Evolutionary conservation across 92 coral and sea anemone species (phyloP), one percentile per base, ranked within the genome.

Genomic region (Galaxea fascicularis): DNA sequence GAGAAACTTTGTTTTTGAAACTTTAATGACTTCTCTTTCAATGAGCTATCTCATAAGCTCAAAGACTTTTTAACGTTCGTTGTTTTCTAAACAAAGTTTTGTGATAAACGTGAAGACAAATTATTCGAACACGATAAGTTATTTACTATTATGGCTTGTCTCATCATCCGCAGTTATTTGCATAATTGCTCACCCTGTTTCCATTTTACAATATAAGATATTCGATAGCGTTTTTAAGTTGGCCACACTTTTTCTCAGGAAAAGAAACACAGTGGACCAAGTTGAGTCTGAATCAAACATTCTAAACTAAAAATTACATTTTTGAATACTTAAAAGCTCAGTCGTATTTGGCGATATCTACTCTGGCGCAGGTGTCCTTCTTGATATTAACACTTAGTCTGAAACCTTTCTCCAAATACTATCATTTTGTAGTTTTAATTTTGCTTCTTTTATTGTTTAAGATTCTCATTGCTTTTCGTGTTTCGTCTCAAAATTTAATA

Each of bases 51-150:
- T 82, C 86, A 82, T 79, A 27, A 49, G 66, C 72, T 79, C 75
- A 79, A 79, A 66, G 74, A 58, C 84, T 66, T 79, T 78, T 53
- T 66, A 71, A 58, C 41, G 68, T 39, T 26, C 75, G 63, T 71
- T 49, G 86, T 89, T 78, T 89, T 59, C 75, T 31, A 89, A 89
- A 84, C 92, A 89, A 84, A 78, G 88, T 78, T 89, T 85, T 46
- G 78, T 47, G 78, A 72, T 84, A 79, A 88, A 89, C 71, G 59
- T 79, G 86, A 70, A 81, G 71, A 62, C 77, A 82, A 84, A 84
- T 89, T 84, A 89, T 69, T 70, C 86, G 78, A 70, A 58, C 78
- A 58, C 78, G 86, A 71, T 71, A 82, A 82, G 78, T 82, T 82
- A 82, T 82, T 70, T 82, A 54, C 67, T 82, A 71, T 82, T 82